Conservation (phyloP, 2,888 invertebrate genomes). For the Notocelia uddmanniana region DNA sequence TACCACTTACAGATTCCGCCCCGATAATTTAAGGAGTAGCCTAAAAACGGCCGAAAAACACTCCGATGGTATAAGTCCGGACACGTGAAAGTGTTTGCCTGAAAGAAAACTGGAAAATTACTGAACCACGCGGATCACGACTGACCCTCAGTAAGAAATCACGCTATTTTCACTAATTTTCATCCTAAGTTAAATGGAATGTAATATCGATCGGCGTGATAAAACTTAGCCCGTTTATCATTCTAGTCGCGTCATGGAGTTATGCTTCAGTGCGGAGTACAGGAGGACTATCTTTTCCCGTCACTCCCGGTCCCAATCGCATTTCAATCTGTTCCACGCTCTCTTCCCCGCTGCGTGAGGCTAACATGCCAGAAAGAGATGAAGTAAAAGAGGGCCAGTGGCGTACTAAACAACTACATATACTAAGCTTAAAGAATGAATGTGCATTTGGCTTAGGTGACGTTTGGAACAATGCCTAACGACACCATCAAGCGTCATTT, state of each 20-base stretch:
- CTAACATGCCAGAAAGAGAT: background rate
- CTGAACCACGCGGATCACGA: background rate
- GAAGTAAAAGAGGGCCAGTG: background rate
- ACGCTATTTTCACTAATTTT: background rate
- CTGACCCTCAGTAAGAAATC: background rate
- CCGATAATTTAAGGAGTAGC: no score
- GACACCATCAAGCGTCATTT: no score
- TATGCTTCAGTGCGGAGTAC: background rate
- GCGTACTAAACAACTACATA: no score
- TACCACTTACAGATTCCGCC: no score
- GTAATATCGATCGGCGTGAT: conserved; percentile 21
- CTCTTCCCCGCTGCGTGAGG: background rate
- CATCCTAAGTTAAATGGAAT: conserved; percentile 29
- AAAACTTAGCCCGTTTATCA: conserved; percentile 37
- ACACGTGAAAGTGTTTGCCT: background rate
- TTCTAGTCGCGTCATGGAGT: conserved; percentile 20
- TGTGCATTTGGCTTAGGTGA: no score
- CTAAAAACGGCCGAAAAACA: no score
- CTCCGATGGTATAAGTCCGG: no score
- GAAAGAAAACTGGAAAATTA: background rate
- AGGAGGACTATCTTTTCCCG: background rate
- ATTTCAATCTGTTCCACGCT: background rate
- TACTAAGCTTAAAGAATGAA: no score
- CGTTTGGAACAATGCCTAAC: no score
- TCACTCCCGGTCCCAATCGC: background rate